Evolutionary conservation across 2,888 invertebrate genomes (phyloP), one percentile per base, ranked within the genome.

Genomic region (Tipula confusa): DNA sequence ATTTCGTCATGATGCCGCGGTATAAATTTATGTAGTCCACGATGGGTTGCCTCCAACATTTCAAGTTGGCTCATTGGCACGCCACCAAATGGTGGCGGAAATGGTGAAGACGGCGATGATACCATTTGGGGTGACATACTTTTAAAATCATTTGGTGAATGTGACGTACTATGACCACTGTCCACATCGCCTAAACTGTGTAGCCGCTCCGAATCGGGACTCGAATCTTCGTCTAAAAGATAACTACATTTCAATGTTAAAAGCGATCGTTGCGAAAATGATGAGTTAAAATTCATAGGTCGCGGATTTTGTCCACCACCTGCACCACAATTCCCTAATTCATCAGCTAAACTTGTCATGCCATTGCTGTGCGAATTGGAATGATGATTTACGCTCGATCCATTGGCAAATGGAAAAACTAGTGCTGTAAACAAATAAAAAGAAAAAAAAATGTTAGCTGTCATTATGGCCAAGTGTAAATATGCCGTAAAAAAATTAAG

Each of bases 1-100:
- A 99, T 95, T 90, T 99, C 98, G 87, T 98, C 98, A 85, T 95
- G 94, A 89, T 98, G 98, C 84, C 98, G 92, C 0, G 98, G 98
- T 87, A 98, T 93, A 88, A 99, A 99, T 88, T 97, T 97, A 89
- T 98, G 98, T 88, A 98, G 91, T 6, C 98, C 98, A 87, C 98
- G 92, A 88, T 98, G 98, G 29, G 98, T 98, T 1, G 97, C 97
- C 90, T 98, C 98, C 43, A 97, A 91, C 90, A 96, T 93, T 89
- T 96, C 95, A 83, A 96, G 90, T 87, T 95, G 95, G 85, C 94
- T 94, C 87, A 95, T 95, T 2, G 95, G 94, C 18, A 96, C 92
- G n/a, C 94, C 93, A 2, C 94, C 93, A 86, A 94, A 93, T 86
- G 92, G 91, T 0, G 92, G 92, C 1, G 92, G 92, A 85, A 93